These are phyloP conservation scores for Phrynocephalus vlangalii DNA, from an alignment of 2,797 vertebrate genomes.

Conservation along the genomic window DNA sequence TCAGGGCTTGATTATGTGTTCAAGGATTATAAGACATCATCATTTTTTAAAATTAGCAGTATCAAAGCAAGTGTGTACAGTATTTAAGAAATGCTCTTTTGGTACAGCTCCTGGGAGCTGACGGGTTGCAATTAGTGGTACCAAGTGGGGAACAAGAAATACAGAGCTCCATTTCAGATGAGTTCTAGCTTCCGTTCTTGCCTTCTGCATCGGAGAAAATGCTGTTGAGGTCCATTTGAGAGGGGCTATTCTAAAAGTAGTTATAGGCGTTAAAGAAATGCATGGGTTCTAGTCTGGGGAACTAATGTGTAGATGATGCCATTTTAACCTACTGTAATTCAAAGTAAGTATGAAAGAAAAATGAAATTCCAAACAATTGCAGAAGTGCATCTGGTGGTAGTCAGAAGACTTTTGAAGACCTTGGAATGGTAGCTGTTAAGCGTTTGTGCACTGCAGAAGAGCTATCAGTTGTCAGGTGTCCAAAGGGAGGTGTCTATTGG, in stretches of 20 bases:
- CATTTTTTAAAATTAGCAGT: neutral
- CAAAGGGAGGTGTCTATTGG: neutral
- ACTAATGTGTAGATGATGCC: neutral
- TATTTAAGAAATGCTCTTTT: neutral
- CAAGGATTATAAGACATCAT: neutral
- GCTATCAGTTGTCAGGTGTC: neutral
- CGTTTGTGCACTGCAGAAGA: neutral
- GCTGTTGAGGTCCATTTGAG: neutral
- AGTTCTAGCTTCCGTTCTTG: neutral
- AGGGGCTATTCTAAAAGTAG: neutral
- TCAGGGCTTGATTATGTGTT: neutral
- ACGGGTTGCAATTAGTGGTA: neutral
- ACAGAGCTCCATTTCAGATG: neutral
- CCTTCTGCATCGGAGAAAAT: neutral
- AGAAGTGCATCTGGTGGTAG: neutral
- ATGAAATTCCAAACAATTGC: constrained; percentile 1
- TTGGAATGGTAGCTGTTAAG: neutral
- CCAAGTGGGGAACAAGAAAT: neutral
- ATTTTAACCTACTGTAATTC: neutral
- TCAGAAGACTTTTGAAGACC: neutral
- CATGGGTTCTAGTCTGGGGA: neutral
- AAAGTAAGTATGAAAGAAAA: neutral
- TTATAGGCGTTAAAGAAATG: neutral
- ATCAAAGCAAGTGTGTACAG: neutral
- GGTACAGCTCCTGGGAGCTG: neutral